Evolutionary conservation across 2,888 invertebrate species (phyloP).

Genomic region (Leucania comma): DNA sequence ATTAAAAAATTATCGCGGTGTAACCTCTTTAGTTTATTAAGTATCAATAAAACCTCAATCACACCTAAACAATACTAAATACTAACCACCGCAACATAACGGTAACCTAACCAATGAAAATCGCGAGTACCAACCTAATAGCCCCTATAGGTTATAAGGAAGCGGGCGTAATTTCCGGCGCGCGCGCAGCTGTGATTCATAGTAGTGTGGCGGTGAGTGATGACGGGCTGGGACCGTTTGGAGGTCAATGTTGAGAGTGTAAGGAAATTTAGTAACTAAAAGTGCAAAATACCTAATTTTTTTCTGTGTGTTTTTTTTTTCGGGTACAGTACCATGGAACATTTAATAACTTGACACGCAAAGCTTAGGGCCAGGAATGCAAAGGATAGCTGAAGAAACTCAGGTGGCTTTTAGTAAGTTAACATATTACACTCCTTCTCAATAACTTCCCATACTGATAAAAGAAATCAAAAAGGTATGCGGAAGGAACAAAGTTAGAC

Average conservation of each 20-base stretch:
- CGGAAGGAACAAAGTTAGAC: too few species aligned
- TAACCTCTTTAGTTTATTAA: neutral
- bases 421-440: too few species aligned
- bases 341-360: too few species aligned
- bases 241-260: constrained; percentile 45
- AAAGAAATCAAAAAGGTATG: too few species aligned
- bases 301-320: too few species aligned
- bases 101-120: constrained; percentile 45
- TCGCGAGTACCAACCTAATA: constrained; percentile 66
- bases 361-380: too few species aligned
- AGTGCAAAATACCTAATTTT: too few species aligned
- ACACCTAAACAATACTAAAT: constrained; percentile 15
- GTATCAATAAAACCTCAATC: neutral
- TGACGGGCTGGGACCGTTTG: constrained; percentile 11
- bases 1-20: neutral
- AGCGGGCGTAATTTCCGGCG: constrained; percentile 66
- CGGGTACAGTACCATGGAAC: too few species aligned
- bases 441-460: too few species aligned
- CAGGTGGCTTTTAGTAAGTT: too few species aligned
- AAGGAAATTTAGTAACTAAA: neutral
- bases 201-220: constrained; percentile 23
- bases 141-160: constrained; percentile 70
- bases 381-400: too few species aligned
- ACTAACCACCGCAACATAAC: constrained; percentile 48
- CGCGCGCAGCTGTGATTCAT: constrained; percentile 61